Evolutionary conservation across 2,113 vertebrate genomes (phyloP).

Genomic region (Sceloporus undulatus): DNA sequence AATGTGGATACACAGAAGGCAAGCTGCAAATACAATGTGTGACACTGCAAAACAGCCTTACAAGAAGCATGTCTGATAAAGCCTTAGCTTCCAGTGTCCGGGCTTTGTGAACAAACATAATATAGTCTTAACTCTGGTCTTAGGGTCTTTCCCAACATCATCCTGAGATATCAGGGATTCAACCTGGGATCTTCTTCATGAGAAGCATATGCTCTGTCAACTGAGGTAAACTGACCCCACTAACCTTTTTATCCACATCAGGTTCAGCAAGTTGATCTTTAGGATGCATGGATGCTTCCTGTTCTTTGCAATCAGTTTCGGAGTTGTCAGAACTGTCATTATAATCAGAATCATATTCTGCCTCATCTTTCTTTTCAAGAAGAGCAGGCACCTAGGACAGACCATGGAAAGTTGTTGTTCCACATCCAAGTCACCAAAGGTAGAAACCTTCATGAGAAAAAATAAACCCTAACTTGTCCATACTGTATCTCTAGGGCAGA

Average conservation of each 20-base stretch:
- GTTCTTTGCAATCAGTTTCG: constrained; percentile 69
- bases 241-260: constrained; percentile 88
- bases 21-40: too few species aligned
- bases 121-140: not conserved
- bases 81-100: too few species aligned
- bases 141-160: not conserved
- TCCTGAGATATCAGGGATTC: not conserved
- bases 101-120: not conserved
- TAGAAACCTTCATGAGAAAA: not conserved
- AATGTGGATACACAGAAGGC: too few species aligned
- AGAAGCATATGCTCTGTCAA: not conserved
- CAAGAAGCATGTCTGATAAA: too few species aligned
- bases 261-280: constrained; percentile 65
- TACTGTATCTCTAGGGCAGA: not conserved
- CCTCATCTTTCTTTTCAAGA: constrained; percentile 78
- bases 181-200: not conserved
- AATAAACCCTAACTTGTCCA: not conserved
- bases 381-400: constrained; percentile 89
- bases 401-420: constrained; percentile 13
- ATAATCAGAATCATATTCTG: constrained; percentile 75
- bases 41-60: too few species aligned
- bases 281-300: constrained; percentile 47
- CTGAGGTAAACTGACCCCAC: not conserved
- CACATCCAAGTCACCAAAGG: not conserved
- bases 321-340: constrained; percentile 67